Conservation (phyloP, 92 coral and sea anemone genomes). For the Epizoanthus ramosus region DNA sequence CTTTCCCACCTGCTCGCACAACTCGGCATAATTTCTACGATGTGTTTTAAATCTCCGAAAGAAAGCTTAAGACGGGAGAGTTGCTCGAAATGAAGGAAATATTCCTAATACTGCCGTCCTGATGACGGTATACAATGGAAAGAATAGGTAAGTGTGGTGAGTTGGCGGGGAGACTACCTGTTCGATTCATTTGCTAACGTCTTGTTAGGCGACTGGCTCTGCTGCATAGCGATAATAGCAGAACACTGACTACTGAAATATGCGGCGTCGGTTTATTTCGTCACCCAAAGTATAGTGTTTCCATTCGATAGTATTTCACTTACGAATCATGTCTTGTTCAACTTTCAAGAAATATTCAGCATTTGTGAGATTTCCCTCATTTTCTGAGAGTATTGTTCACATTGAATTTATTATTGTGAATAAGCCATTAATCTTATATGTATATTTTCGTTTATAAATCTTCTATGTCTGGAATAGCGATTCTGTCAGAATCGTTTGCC, state of each 20-base stretch:
- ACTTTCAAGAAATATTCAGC: constrained; percentile 6
- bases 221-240: constrained; percentile 14
- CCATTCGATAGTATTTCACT: not conserved
- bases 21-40: constrained; percentile 58
- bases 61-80: constrained; percentile 32
- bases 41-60: constrained; percentile 20
- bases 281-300: not conserved
- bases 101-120: constrained; percentile 13
- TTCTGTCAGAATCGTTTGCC: constrained; percentile 11
- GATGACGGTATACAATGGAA: constrained; percentile 29
- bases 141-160: constrained; percentile 15
- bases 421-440: constrained; percentile 7
- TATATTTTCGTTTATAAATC: constrained; percentile 29
- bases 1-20: constrained; percentile 72
- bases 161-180: not conserved
- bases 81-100: constrained; percentile 8
- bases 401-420: constrained; percentile 6
- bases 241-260: constrained; percentile 3
- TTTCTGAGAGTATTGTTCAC: not conserved
- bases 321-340: not conserved
- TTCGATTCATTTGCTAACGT: not conserved
- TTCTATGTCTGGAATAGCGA: constrained; percentile 21
- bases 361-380: constrained; percentile 23
- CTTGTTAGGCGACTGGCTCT: constrained; percentile 22
- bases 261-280: not conserved